A percentile compares a stretch with the other conserved stretches of the same genome.
Conservation (phyloP, 1,140 invertebrate genomes). For the Maconellicoccus hirsutus region DNA sequence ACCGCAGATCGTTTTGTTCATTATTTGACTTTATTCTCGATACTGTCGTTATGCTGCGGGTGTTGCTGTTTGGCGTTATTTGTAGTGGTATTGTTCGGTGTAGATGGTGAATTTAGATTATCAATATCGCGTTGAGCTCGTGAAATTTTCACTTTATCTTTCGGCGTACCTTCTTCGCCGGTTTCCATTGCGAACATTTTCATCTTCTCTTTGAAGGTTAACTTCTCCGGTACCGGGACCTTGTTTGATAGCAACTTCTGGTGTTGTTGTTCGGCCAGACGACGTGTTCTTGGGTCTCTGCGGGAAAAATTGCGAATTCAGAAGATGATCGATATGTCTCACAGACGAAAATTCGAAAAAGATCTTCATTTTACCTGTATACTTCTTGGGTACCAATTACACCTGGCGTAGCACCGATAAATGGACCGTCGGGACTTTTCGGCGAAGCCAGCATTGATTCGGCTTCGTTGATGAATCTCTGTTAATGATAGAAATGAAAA, state of each 20-base stretch:
- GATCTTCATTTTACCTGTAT: slow-evolving; percentile 50
- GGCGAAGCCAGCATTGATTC: slow-evolving; percentile 60
- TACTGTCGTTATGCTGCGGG: neutral
- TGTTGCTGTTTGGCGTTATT: neutral
- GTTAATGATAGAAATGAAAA: too few relatives aligned
- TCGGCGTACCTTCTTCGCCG: slow-evolving; percentile 71
- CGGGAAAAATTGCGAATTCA: neutral
- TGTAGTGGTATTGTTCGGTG: slow-evolving; percentile 23
- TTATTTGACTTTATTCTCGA: neutral
- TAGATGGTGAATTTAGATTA: slow-evolving; percentile 42
- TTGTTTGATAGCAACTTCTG: slow-evolving; percentile 50
- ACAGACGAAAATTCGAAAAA: neutral
- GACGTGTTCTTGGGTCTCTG: slow-evolving; percentile 69
- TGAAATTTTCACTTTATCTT: slow-evolving; percentile 88
- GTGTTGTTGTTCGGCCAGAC: slow-evolving; percentile 64
- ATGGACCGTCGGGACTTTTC: slow-evolving; percentile 47
- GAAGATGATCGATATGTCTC: neutral
- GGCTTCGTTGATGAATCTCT: slow-evolving; percentile 71
- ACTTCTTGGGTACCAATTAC: slow-evolving; percentile 91
- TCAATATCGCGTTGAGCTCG: slow-evolving; percentile 83
- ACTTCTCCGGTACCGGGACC: slow-evolving; percentile 66
- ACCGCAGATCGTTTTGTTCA: too few relatives aligned
- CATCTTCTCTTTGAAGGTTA: slow-evolving; percentile 92
- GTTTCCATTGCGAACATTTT: slow-evolving; percentile 93
- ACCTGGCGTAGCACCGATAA: slow-evolving; percentile 60